Base-by-base conservation (phyloP, 2,113 vertebrate genomes). In the Sander vitreus region DNA sequence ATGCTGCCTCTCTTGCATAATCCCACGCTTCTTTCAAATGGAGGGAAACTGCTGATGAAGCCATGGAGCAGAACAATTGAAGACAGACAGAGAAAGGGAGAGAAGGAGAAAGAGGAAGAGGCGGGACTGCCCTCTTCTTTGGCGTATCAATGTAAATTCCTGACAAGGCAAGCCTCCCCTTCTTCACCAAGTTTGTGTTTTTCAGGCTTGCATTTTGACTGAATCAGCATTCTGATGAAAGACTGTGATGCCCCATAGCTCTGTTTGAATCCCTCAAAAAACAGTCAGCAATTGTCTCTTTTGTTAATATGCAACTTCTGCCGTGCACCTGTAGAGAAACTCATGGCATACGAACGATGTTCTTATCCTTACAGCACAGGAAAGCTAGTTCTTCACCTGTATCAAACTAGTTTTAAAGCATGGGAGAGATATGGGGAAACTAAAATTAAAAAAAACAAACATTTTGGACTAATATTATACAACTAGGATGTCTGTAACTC, bases 1-100 rank as follows among this genome's bases (percentile, higher is more conserved):
- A 94, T 89, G 92, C 87, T 86, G 88, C 89, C 73, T 85, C 77
- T 93, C 90, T 93, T 93, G 93, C 90, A 93, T 92, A 94, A 94
- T 94, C 91, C 90, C 80, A 80, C 65, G 78, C 87, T 91, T 88
- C 87, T 91, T 88, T 91, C 87, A 86, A 88, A 92, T 58, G 78
- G 69, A 84, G 76, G 45, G 83, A 92, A 89, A 93, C 59, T 83
- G 94, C 93, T 94, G 93, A 93, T 87, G 85, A 92, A 85, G 91
- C 85, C 64, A 11, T 3, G 18, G 72, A 70, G 77, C 86, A 71
- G 85, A 94, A 94, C 89, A 94, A 93, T 90, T 67, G 81, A 75
- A 76, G 76, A 78, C 64, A 73, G 73, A 86, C 50, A 25, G 74
- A 80, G 69, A 86, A 71, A 76, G 55, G 62, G 63, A 69, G 70